Conservation (phyloP, 37 sponge, comb jelly and placozoan species). For the Hormiphora californensis region DNA sequence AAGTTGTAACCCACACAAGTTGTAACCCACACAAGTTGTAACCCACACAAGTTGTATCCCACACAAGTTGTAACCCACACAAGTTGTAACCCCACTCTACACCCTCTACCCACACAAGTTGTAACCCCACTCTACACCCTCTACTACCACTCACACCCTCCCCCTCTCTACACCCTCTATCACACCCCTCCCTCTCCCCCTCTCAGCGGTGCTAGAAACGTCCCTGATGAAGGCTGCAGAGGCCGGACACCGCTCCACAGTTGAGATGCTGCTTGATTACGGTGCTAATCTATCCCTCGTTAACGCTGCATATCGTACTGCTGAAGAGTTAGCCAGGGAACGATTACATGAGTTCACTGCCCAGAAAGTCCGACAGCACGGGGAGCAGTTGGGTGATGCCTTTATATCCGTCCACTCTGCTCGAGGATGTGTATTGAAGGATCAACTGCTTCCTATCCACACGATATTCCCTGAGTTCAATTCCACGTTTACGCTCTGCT, state of each 20-base stretch:
- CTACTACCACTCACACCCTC: too few species aligned
- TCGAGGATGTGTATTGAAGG: constrained; percentile 11
- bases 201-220: constrained; percentile 25
- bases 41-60: too few species aligned
- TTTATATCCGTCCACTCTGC: constrained; percentile 28
- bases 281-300: constrained; percentile 47
- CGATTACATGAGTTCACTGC: constrained; percentile 22
- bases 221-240: constrained; percentile 43
- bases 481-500: constrained; percentile 31
- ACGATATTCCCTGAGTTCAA: constrained; percentile 50
- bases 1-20: too few species aligned
- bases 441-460: constrained; percentile 22
- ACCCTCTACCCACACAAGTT: too few species aligned
- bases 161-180: too few species aligned
- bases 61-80: too few species aligned
- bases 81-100: too few species aligned
- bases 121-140: too few species aligned
- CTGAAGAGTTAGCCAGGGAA: constrained; percentile 33
- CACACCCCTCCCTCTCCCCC: too few species aligned
- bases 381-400: constrained; percentile 13
- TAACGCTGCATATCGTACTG: constrained; percentile 30
- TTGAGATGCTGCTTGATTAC: constrained; percentile 53
- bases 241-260: constrained; percentile 19
- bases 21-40: too few species aligned
- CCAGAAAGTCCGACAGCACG: constrained; percentile 35